Evolutionary conservation across 1,140 invertebrate genomes (phyloP).

Genomic region (Drosophila micromelanica): DNA sequence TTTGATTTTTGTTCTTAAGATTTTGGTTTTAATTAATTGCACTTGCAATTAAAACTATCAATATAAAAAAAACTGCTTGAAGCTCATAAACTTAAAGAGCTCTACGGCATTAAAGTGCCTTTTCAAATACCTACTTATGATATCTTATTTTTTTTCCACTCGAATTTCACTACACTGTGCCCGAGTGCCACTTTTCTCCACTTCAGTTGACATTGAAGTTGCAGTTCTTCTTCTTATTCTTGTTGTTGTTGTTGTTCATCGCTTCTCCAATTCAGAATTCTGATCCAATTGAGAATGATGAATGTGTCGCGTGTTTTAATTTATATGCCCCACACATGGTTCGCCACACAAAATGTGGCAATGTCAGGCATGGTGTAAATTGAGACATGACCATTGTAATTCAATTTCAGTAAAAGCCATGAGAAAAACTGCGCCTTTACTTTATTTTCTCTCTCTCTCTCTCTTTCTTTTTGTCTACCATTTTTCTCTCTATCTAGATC

Average conservation of each 20-base stretch:
- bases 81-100: no score
- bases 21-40: neutral
- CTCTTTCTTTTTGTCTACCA: neutral
- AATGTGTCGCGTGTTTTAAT: slow-evolving; percentile 72
- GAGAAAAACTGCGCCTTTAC: slow-evolving; percentile 22
- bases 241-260: slow-evolving; percentile 12
- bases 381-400: slow-evolving; percentile 48
- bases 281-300: slow-evolving; percentile 71
- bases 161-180: slow-evolving; percentile 11
- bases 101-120: neutral
- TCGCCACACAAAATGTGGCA: slow-evolving; percentile 39
- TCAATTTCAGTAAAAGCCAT: slow-evolving; percentile 41
- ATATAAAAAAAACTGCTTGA: neutral
- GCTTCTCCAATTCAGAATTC: slow-evolving; percentile 43
- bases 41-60: neutral
- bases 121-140: neutral
- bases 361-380: slow-evolving; percentile 49
- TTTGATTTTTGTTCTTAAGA: neutral
- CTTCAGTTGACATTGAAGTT: slow-evolving; percentile 51
- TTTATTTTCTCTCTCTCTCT: neutral
- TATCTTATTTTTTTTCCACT: neutral
- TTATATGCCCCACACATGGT: slow-evolving; percentile 46
- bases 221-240: slow-evolving; percentile 20
- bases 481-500: neutral
- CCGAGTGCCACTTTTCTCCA: slow-evolving; percentile 25